Percentiles rank a stretch among this genome's conserved stretches.
phyloP scores from a whole-genome alignment of 2,113 vertebrate species.

The Muntiacus reevesi region DNA sequence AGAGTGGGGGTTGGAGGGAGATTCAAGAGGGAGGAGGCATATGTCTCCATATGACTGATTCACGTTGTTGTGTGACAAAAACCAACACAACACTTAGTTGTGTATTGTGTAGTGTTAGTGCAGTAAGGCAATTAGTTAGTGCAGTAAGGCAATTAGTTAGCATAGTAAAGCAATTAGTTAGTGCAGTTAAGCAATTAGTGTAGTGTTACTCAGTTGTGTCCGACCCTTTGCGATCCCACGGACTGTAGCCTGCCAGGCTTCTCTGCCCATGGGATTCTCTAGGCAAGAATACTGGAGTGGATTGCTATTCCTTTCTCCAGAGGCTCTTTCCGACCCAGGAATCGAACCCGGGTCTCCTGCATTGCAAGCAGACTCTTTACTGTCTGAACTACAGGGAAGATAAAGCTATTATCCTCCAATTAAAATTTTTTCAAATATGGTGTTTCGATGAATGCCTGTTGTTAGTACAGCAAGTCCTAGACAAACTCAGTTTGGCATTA shows the following conservation, averaged over 20 bases:
- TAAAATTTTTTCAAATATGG: neutral
- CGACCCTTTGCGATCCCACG: accelerated
- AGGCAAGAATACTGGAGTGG: neutral
- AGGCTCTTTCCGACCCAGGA: accelerated
- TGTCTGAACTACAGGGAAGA: accelerated
- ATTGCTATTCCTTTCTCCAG: neutral
- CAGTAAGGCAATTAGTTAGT: too few relatives aligned
- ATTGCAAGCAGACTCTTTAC: neutral
- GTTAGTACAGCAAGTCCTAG: neutral
- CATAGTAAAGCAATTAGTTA: too few relatives aligned
- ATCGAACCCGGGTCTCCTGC: accelerated
- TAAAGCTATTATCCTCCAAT: neutral
- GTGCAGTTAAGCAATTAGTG: too few relatives aligned
- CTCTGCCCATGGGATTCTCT: neutral
- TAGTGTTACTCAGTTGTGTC: neutral
- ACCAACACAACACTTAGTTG: neutral
- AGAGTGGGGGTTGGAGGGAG: neutral
- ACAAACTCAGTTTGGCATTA: neutral
- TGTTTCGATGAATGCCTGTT: neutral
- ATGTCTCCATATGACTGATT: neutral
- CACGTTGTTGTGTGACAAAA: neutral
- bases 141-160: too few relatives aligned
- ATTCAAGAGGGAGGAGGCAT: neutral
- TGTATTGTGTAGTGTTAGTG: neutral
- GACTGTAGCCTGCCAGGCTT: neutral